phyloP scores from a whole-genome alignment of 2,888 invertebrate genomes.

The Dynastes hyllus region DNA sequence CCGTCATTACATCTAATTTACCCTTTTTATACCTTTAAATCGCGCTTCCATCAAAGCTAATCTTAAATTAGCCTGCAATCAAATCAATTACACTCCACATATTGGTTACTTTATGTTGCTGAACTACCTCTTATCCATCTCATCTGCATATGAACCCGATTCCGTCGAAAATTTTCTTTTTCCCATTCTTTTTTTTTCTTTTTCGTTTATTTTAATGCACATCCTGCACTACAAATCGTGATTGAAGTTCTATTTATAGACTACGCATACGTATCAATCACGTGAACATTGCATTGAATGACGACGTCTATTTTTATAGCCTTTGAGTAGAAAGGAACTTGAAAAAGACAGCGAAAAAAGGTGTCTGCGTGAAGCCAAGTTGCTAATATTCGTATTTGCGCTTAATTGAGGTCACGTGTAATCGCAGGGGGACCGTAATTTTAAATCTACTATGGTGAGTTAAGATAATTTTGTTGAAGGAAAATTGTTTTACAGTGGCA shows the following conservation, averaged over 20 bases:
- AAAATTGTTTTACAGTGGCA: too few species aligned
- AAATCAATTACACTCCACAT: slow-evolving; percentile 9
- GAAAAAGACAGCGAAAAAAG: background rate
- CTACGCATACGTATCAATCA: background rate
- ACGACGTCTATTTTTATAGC: background rate
- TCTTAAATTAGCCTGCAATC: slow-evolving; percentile 7
- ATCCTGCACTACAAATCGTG: slow-evolving; percentile 10
- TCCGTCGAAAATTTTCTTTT: background rate
- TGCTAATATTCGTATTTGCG: background rate
- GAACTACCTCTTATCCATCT: background rate
- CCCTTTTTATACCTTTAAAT: slow-evolving; percentile 11
- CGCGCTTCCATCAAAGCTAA: background rate
- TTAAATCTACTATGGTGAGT: background rate
- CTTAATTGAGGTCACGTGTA: background rate
- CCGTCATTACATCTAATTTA: slow-evolving; percentile 8
- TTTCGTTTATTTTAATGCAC: slow-evolving; percentile 7
- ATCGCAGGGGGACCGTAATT: background rate
- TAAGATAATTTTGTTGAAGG: background rate
- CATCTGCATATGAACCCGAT: background rate
- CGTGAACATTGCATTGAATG: background rate
- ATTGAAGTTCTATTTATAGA: slow-evolving; percentile 17
- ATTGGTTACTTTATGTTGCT: background rate
- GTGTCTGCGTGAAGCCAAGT: background rate
- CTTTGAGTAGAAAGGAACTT: background rate
- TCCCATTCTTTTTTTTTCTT: background rate